These are phyloP conservation scores for Siniperca knerii DNA, from an alignment of 2,113 vertebrate genomes.

Conservation along the genomic window DNA sequence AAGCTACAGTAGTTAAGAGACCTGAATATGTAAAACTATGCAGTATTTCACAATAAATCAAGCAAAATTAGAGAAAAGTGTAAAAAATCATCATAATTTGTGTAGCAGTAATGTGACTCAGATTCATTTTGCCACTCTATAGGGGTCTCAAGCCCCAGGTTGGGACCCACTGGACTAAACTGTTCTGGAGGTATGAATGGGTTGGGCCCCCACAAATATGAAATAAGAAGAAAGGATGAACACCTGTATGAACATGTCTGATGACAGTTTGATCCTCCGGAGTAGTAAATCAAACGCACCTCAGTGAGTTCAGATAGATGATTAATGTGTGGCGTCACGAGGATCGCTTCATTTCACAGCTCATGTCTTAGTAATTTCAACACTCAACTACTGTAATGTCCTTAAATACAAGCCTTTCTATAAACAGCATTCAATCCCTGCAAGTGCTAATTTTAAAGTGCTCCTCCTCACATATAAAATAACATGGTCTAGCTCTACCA, in stretches of 20 bases:
- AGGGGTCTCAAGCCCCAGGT: not conserved
- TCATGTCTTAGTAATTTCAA: not conserved
- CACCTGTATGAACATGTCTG: not conserved
- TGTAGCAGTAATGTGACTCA: not conserved
- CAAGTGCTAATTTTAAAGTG: conserved; percentile 47
- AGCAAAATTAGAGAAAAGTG: not conserved
- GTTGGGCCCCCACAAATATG: too few relatives aligned
- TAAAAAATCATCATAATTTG: too few relatives aligned
- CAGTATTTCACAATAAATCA: not conserved
- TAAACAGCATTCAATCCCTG: conserved; percentile 15
- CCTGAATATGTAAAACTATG: not conserved
- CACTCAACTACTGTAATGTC: not conserved
- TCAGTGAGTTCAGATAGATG: not conserved
- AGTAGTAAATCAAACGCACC: conserved; percentile 12
- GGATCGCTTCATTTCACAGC: not conserved
- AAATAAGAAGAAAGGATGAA: not conserved
- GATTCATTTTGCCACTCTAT: not conserved
- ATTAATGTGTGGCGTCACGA: not conserved
- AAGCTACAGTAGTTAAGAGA: too few relatives aligned
- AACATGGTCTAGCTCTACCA: not conserved
- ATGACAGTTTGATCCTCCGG: not conserved
- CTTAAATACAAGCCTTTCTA: conserved; percentile 5
- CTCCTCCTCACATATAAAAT: conserved; percentile 26
- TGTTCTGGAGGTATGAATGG: not conserved
- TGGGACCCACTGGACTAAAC: not conserved